These are phyloP conservation scores for Aphis craccivora DNA, from an alignment of 1,140 invertebrate genomes.

Conservation along the genomic window DNA sequence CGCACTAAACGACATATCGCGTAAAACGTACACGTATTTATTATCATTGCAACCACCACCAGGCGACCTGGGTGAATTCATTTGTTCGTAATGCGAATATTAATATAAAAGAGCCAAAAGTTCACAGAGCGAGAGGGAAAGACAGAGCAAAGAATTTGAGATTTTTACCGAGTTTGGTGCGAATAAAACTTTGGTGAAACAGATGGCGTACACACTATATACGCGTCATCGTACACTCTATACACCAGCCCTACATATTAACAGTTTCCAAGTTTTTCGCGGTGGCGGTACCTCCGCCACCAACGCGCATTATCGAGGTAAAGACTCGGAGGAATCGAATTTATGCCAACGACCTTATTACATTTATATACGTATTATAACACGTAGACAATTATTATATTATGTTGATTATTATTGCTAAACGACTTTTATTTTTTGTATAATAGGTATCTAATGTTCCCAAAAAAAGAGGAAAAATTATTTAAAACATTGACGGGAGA, in stretches of 20 bases:
- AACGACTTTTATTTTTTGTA: no score
- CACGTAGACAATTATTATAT: not conserved
- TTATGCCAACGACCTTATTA: not conserved
- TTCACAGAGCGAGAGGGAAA: not conserved
- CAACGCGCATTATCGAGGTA: not conserved
- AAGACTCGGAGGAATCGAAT: not conserved
- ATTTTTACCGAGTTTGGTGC: slow-evolving; percentile 37
- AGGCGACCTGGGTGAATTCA: not conserved
- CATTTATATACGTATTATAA: not conserved
- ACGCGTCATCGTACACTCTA: not conserved
- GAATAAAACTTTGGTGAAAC: slow-evolving; percentile 51
- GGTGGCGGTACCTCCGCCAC: not conserved
- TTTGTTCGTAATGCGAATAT: slow-evolving; percentile 41
- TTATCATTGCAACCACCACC: not conserved
- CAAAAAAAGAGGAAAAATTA: not conserved
- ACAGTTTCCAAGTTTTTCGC: not conserved
- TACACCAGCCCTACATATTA: not conserved
- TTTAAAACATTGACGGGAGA: not conserved
- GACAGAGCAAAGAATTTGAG: not conserved
- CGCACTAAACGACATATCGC: slow-evolving; percentile 28
- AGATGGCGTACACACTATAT: slow-evolving; percentile 36
- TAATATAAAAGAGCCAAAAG: slow-evolving; percentile 40
- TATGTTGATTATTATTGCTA: not conserved
- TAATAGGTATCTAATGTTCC: no score
- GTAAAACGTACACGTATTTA: slow-evolving; percentile 43